Percentiles rank a stretch among this genome's conserved stretches.
Evolutionary conservation across 2,113 vertebrate species (phyloP).

Genomic region (Ranitomeya imitator): DNA sequence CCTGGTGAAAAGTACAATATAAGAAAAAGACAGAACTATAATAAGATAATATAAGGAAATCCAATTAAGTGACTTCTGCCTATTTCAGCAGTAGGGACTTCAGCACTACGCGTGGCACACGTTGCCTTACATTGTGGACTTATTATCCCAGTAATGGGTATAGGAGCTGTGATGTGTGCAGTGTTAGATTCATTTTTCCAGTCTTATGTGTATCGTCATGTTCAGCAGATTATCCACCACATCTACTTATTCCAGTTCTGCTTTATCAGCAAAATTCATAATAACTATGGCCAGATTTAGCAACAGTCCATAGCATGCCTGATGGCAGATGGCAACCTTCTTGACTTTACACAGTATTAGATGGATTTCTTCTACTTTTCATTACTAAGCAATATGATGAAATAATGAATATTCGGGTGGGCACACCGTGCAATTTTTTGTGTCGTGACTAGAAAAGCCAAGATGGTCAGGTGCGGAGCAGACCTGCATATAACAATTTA

Average conservation of each 20-base stretch:
- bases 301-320: neutral
- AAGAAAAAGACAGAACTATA: neutral
- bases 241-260: slow-evolving; percentile 12
- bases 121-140: neutral
- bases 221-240: slow-evolving; percentile 2
- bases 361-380: neutral
- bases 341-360: neutral
- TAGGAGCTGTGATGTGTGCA: neutral
- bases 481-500: neutral
- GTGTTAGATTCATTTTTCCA: neutral
- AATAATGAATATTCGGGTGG: neutral
- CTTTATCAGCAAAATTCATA: neutral
- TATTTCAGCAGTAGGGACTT: neutral
- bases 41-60: neutral
- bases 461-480: neutral
- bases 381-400: neutral
- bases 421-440: neutral
- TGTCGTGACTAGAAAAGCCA: neutral
- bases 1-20: neutral
- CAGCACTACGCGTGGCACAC: neutral
- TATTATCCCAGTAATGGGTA: neutral
- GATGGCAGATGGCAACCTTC: neutral
- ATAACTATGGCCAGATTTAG: neutral
- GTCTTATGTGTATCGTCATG: neutral
- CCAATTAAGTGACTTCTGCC: neutral